Evolutionary conservation across 2,888 invertebrate species (phyloP).

Genomic region (Cheilosia scutellata): DNA sequence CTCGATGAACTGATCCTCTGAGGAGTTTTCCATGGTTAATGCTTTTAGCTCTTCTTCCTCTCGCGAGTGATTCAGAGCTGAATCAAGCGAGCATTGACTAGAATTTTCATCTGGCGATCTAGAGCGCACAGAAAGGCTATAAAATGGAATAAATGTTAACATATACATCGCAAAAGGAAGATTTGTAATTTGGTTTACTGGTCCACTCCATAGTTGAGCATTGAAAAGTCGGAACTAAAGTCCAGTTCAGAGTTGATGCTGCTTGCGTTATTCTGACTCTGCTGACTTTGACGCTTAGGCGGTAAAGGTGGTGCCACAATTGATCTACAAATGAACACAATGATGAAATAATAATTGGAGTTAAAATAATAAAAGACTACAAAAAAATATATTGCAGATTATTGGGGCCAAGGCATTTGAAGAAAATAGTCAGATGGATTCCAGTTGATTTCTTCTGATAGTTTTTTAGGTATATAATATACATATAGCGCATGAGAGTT

Average conservation of each 20-base stretch:
- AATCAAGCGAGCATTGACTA: constrained; percentile 91
- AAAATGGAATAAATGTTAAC: constrained; percentile 32
- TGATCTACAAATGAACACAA: constrained; percentile 71
- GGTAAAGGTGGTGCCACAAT: constrained; percentile 91
- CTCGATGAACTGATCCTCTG: constrained; percentile 79
- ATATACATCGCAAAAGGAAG: background rate
- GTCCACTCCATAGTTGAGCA: constrained; percentile 88
- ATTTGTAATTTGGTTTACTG: constrained; percentile 81
- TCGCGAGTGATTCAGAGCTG: constrained; percentile 94
- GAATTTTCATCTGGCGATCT: constrained; percentile 90
- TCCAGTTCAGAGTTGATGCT: constrained; percentile 82
- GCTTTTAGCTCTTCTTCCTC: constrained; percentile 90
- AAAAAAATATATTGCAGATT: background rate
- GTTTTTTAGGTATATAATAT: too few relatives aligned
- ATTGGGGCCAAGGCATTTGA: too few relatives aligned
- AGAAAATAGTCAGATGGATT: too few relatives aligned
- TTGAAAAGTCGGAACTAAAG: constrained; percentile 85
- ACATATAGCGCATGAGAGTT: too few relatives aligned
- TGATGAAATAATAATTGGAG: background rate
- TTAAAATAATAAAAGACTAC: background rate
- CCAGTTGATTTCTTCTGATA: too few relatives aligned
- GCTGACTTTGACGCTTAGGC: constrained; percentile 88
- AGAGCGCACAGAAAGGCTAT: constrained; percentile 89
- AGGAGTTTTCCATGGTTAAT: constrained; percentile 85
- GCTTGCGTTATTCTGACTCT: constrained; percentile 84